Base-by-base conservation (phyloP, 2,113 vertebrate genomes). In the Hippocampus zosterae region DNA sequence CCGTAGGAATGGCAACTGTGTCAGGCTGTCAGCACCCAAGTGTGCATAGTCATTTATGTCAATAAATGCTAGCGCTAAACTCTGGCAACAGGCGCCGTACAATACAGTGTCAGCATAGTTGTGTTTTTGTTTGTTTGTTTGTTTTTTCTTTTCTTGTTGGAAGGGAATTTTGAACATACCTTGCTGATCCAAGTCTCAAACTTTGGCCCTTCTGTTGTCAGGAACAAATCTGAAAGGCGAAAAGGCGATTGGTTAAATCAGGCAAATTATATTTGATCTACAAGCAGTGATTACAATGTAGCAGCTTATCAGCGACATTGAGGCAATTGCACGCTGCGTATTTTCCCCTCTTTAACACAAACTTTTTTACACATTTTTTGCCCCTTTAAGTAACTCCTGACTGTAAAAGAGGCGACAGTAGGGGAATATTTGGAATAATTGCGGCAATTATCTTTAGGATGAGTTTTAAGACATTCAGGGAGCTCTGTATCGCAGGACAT, bases 171-270 rank as follows among this genome's bases (percentile, higher is more conserved):
- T 37, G 33, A 37, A 37, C 33, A 37, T 86, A 91, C 89, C 87
- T 90, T 84, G 68, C 67, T 91, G 78, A 89, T 69, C 89, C 88
- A 91, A 2, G 83, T 89, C 79, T 91, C 85, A 73, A 90, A 91
- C 9, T 1, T 46, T 0, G 33, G 53, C 0, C 46, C 72, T 0
- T 67, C 23, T 7, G 73, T 84, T 23, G 89, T 91, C 74, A 91
- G 80, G 83, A 91, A 91, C 71, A 91, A 72, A 88, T 91, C 89
- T 91, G 68, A 18, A 27, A 53, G 12, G 27, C 2, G 67, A 33
- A 63, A n/a, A 40, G n/a, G 8, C 52, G 8, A 21, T 2, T n/a
- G 19, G 12, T 56, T 11, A 64, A 64, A 40, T 81, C 57, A 72
- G 23, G 63, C 29, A 69, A 73, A 11, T 33, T 23, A 68, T n/a